Evolutionary conservation across 2,888 invertebrate species (phyloP), one percentile per base, ranked within the genome.

Genomic region (Coecobrya sp.): DNA sequence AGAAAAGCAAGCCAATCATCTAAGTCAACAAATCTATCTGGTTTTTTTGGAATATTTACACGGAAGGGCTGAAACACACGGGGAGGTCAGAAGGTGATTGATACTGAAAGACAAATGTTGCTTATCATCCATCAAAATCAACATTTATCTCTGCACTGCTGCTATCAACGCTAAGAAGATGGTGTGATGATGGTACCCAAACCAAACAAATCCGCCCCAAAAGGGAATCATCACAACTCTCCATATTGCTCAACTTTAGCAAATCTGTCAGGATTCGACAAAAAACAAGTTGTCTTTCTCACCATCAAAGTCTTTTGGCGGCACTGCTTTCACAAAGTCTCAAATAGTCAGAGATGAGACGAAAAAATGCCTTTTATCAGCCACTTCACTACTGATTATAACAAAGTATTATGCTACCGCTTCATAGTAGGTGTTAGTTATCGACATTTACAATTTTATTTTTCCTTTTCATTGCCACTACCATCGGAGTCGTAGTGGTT

Each of bases 381-480:
- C 52, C 70, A 68, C 25, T 79, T 45, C 70, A 19, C 16, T n/a
- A 76, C 49, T 79, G 79, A 79, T 79, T 22, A 36, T 36, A 79
- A 52, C 19, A 62, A 79, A 79, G 79, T 79, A 79, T 79, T 79
- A 79, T 27, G 52, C 25, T 27, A 13, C n/a, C 79, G 52, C 49
- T 42, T 73, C 70, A 30, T 27, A 16, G 7, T 68, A 30, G 19
- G 19, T 73, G n/a, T 13, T 59, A 19, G 19, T 59, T 59, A 59
- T 36, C 36, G 36, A 36, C 36, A 36, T n/a, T n/a, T n/a, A 36
- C 22, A 22, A 25, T 22, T 22, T 4, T 22, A 22, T 62, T 49
- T 70, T 45, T 52, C 52, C 45, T 70, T 65, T 85, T 85, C 85
- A 84, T 84, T 86, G 52, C 68, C 70, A 86, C 86, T 25, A 13